These are phyloP conservation scores for Agrypnus murinus DNA, from an alignment of 2,888 invertebrate genomes.

Conservation along the genomic window DNA sequence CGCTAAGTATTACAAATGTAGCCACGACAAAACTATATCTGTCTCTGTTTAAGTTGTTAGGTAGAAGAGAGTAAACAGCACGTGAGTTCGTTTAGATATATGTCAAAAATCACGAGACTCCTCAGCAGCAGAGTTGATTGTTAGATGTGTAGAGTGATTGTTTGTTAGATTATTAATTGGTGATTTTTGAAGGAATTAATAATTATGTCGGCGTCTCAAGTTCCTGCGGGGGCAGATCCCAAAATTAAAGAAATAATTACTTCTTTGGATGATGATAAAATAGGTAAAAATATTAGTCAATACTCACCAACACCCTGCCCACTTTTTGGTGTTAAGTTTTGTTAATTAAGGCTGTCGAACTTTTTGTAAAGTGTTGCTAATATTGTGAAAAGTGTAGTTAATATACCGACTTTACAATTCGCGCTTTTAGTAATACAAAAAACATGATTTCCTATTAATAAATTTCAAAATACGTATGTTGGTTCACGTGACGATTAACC, in stretches of 20 bases:
- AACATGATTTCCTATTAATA: slow-evolving; percentile 42
- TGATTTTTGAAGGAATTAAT: slow-evolving; percentile 18
- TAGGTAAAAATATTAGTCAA: slow-evolving; percentile 76
- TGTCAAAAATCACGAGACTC: slow-evolving; percentile 57
- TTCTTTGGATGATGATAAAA: slow-evolving; percentile 88
- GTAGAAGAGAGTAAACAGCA: slow-evolving; percentile 3
- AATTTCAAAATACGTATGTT: slow-evolving; percentile 30
- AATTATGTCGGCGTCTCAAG: slow-evolving; percentile 58
- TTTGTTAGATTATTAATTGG: slow-evolving; percentile 27
- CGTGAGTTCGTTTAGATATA: slow-evolving; percentile 32
- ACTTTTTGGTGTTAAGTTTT: slow-evolving; percentile 29
- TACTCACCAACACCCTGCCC: slow-evolving; percentile 55
- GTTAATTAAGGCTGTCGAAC: not conserved
- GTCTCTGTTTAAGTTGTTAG: slow-evolving; percentile 1
- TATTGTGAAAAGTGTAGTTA: not conserved
- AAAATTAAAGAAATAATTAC: slow-evolving; percentile 84
- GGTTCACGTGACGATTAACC: slow-evolving; percentile 53
- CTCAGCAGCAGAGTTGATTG: slow-evolving; percentile 49
- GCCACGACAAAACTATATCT: not conserved
- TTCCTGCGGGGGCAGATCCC: slow-evolving; percentile 65
- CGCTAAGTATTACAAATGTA: slow-evolving; percentile 16
- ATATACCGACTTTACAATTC: not conserved
- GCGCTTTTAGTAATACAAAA: slow-evolving; percentile 11
- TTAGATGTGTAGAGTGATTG: slow-evolving; percentile 35
- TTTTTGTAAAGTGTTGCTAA: no score